phyloP scores from a whole-genome alignment of 2,113 vertebrate genomes.

The Ranitomeya variabilis region DNA sequence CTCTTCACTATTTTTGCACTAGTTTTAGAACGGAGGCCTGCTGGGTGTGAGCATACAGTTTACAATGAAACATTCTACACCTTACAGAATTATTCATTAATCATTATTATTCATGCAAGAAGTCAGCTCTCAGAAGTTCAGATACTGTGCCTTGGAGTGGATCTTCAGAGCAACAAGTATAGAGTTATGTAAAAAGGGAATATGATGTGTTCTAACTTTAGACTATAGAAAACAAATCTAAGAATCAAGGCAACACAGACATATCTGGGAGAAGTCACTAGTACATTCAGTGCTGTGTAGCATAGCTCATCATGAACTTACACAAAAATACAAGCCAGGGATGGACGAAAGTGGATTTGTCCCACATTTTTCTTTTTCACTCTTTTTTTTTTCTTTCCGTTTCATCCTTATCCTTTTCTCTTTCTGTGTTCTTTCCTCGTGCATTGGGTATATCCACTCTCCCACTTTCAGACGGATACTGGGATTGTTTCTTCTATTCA shows the following conservation, averaged over 20 bases:
- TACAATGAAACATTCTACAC: neutral
- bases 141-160: neutral
- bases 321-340: no score
- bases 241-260: neutral
- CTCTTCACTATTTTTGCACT: neutral
- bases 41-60: neutral
- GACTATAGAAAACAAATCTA: neutral
- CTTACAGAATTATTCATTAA: neutral
- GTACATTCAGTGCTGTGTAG: no score
- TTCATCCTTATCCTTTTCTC: no score
- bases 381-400: no score
- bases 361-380: no score
- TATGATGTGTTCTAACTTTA: neutral
- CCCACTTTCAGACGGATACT: no score
- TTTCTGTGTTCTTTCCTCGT: no score
- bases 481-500: no score
- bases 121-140: neutral
- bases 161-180: neutral
- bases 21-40: neutral
- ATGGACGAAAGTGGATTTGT: no score
- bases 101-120: neutral
- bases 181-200: neutral
- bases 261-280: neutral
- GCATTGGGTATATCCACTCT: no score
- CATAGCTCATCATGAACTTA: neutral